Conservation (phyloP, 2,797 vertebrate genomes). For the Diglossa cyanea region DNA sequence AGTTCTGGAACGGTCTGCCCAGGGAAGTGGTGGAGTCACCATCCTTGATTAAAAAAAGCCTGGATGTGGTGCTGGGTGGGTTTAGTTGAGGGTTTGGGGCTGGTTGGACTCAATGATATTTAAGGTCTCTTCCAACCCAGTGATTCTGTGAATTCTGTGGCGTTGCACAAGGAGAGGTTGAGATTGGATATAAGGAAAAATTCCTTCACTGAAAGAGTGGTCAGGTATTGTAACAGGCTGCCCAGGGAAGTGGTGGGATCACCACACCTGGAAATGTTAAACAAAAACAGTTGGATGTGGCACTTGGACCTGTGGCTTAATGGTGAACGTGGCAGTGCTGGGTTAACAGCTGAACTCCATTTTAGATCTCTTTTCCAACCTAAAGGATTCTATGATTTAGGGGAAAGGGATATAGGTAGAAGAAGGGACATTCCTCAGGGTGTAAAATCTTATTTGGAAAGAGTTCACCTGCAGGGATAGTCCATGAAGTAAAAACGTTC, state of each 20-base stretch:
- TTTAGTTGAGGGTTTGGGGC: background rate
- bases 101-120: background rate
- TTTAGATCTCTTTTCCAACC: background rate
- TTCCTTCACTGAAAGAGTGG: background rate
- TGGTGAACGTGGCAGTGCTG: fast-evolving
- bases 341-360: background rate
- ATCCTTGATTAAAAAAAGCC: background rate
- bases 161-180: background rate
- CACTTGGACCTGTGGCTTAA: background rate
- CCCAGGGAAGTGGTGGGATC: too few relatives aligned
- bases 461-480: too few relatives aligned
- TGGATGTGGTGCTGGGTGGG: background rate
- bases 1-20: background rate
- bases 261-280: background rate
- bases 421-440: background rate
- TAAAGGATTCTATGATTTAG: background rate
- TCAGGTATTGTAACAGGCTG: background rate
- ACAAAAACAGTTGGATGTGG: fast-evolving
- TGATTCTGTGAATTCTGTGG: background rate
- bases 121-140: background rate
- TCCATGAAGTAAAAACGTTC: background rate
- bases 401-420: background rate
- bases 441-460: background rate
- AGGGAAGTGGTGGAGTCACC: background rate
- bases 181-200: too few relatives aligned